phyloP scores from a whole-genome alignment of 2,888 invertebrate species.

The Apamea epomidion region DNA sequence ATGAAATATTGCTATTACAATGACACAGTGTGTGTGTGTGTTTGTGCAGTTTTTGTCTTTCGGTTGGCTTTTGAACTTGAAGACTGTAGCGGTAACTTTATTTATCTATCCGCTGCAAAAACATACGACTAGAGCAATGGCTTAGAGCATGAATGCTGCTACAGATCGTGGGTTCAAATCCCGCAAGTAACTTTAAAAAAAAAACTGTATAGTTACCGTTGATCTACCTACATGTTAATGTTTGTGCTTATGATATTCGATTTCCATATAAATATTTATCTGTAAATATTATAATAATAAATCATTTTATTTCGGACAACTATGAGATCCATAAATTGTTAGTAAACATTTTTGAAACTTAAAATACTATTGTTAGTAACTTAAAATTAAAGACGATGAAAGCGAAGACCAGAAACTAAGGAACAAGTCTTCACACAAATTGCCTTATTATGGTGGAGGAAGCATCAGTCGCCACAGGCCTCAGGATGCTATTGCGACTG shows the following conservation, averaged over 20 bases:
- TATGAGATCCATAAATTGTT: too few relatives aligned
- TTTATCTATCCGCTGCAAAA: not conserved
- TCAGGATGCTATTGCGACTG: too few relatives aligned
- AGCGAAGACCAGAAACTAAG: too few relatives aligned
- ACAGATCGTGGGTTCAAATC: not conserved
- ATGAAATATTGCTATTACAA: constrained; percentile 80
- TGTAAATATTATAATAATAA: too few relatives aligned
- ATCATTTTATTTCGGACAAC: too few relatives aligned
- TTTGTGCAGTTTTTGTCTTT: constrained; percentile 33
- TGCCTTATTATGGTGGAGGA: too few relatives aligned
- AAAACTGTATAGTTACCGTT: not conserved
- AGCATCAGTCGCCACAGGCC: too few relatives aligned
- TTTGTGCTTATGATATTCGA: not conserved
- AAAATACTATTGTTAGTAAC: too few relatives aligned
- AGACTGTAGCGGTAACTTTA: not conserved
- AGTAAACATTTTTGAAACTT: too few relatives aligned
- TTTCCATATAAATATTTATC: not conserved
- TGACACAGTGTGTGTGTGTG: constrained; percentile 24
- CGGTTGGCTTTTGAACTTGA: constrained; percentile 33
- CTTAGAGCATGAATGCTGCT: not conserved
- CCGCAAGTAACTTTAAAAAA: not conserved
- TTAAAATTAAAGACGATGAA: too few relatives aligned
- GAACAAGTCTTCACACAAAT: too few relatives aligned
- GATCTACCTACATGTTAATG: not conserved
- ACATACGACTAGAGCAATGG: not conserved